phyloP scores from a whole-genome alignment of 2,113 vertebrate genomes.

The Psephotus haematonotus region DNA sequence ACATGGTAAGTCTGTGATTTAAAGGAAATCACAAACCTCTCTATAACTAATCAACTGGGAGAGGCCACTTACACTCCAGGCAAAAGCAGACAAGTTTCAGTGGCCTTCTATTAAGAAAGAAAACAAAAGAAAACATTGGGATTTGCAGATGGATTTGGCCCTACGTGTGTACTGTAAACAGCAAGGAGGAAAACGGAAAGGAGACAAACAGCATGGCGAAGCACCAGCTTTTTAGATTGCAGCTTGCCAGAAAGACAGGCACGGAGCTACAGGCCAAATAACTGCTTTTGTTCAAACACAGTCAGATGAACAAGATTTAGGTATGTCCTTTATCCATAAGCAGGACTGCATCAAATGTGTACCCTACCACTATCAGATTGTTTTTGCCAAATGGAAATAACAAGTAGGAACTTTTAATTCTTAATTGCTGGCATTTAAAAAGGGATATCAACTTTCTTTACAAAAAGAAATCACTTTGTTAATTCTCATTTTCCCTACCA shows the following conservation, averaged over 20 bases:
- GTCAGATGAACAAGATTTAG: not conserved
- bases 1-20: not conserved
- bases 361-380: not conserved
- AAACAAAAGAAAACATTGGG: not conserved
- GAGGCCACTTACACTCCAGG: not conserved
- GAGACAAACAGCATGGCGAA: not conserved
- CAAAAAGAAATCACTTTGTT: not conserved
- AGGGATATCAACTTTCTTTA: not conserved
- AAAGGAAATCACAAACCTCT: not conserved
- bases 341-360: not conserved
- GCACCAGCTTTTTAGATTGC: not conserved
- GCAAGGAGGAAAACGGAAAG: not conserved
- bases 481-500: not conserved
- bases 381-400: not conserved
- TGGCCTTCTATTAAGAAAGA: not conserved
- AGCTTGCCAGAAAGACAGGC: not conserved
- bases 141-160: not conserved
- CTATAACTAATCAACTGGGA: not conserved
- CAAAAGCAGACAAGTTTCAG: not conserved
- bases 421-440: not conserved
- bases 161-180: not conserved
- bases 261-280: not conserved
- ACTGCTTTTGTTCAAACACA: not conserved
- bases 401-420: not conserved
- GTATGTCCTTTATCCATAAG: not conserved